A percentile compares a stretch with the other conserved stretches of the same genome.
Conservation (phyloP, 2,113 vertebrate species). For the Hypomesus transpacificus region DNA sequence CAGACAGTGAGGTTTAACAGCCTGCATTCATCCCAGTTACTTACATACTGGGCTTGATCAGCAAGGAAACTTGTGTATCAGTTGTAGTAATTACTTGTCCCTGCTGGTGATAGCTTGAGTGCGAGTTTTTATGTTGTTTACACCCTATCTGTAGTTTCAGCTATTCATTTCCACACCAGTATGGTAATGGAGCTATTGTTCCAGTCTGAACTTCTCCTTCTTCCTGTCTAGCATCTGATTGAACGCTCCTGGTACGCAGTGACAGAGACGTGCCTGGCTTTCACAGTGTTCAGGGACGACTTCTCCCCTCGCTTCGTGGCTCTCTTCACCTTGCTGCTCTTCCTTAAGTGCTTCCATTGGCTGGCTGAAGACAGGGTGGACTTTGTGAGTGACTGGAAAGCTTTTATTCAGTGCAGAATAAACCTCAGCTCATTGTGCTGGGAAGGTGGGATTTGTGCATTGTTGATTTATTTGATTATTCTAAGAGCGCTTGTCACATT, state of each 20-base stretch:
- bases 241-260: constrained; percentile 98
- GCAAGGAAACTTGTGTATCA: too few species aligned
- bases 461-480: too few species aligned
- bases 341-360: constrained; percentile 99
- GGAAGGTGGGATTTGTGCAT: too few species aligned
- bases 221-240: constrained; percentile 81
- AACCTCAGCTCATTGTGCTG: too few species aligned
- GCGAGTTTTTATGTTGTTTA: too few species aligned
- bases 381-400: constrained; percentile 79
- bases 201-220: background rate
- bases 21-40: too few species aligned
- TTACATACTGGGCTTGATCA: too few species aligned
- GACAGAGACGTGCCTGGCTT: constrained; percentile 95
- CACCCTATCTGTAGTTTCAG: background rate
- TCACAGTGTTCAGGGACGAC: constrained; percentile 96
- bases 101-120: too few species aligned
- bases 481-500: too few species aligned
- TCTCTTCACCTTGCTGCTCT: constrained; percentile 95
- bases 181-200: background rate
- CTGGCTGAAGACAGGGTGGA: constrained; percentile 95
- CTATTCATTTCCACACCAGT: background rate
- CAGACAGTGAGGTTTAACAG: too few species aligned
- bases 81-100: too few species aligned
- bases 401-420: too few species aligned
- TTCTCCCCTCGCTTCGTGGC: constrained; percentile 97